Evolutionary conservation across 2,113 vertebrate species (phyloP).

Genomic region (Heterocephalus glaber): DNA sequence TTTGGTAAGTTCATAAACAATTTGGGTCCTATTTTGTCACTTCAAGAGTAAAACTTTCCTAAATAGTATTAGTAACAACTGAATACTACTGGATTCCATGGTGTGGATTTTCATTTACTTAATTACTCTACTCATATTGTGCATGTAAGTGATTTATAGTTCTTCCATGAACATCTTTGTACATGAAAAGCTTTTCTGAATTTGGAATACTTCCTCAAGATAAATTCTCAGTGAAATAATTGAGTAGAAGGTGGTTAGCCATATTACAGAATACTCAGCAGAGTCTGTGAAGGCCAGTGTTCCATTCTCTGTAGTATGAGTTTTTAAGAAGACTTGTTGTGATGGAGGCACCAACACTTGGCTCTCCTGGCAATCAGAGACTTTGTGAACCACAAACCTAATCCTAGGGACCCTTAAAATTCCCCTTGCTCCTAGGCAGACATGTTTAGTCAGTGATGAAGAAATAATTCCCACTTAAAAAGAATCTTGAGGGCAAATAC

Average conservation of each 20-base stretch:
- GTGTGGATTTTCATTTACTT: conserved; percentile 29
- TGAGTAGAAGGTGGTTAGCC: background rate
- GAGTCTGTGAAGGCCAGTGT: background rate
- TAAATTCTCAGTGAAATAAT: conserved; percentile 35
- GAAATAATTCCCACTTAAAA: background rate
- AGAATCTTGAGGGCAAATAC: background rate
- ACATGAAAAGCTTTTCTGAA: conserved; percentile 6
- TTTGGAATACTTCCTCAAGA: conserved; percentile 36
- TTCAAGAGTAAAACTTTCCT: background rate
- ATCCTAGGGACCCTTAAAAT: background rate
- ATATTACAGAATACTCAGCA: background rate
- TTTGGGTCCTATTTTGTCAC: background rate
- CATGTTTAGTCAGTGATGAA: background rate
- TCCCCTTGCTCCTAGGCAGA: background rate
- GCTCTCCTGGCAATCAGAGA: background rate
- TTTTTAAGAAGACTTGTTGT: background rate
- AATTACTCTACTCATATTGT: background rate
- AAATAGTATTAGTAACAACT: background rate
- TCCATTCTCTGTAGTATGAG: background rate
- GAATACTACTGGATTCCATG: background rate
- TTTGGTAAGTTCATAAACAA: conserved; percentile 10
- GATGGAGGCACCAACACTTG: background rate
- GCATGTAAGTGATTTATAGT: background rate
- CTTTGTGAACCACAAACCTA: background rate
- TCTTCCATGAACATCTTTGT: background rate